Evolutionary conservation across 2,888 invertebrate species (phyloP), one percentile per base, ranked within the genome.

Genomic region (Drosophila suboccidentalis): DNA sequence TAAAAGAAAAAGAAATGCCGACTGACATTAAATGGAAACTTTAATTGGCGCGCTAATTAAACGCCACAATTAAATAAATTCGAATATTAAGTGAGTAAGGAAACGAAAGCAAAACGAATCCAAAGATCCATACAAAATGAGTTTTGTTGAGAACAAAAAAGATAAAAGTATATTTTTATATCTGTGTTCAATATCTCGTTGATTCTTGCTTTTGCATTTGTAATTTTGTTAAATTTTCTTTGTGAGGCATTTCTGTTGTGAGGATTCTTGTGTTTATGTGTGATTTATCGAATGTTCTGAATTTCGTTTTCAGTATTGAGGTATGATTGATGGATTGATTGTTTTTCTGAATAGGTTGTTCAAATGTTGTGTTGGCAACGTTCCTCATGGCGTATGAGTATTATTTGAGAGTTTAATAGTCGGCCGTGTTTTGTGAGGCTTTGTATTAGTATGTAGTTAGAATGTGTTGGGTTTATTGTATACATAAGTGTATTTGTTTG

Each of bases 211-310:
- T 73, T 81, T 75, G 61, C 71, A 70, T 74, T 72, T 69, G 61
- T 78, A 71, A 60, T 70, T 83, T 78, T 71, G 50, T 82, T 71
- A 39, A 73, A 71, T 71, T 72, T 66, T 71, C 71, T 61, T 65
- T 82, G 78, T 71, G 62, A 53, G 64, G 55, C 57, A 65, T 44
- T 62, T 19, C 39, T 73, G 57, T 46, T 59, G 66, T 78, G 38
- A 63, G 54, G 64, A 47, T 65, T 73, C 41, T 66, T 80, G 55
- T 61, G 67, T 73, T 62, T 51, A 49, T 64, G 82, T 84, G 72
- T 87, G 73, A 72, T 85, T 83, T 77, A 82, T 88, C 78, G 57
- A 83, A 86, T 86, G 82, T 54, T 77, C 65, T 73, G 83, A 63
- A 67, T 68, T 71, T 76, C 44, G 34, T 39, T 71, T 72, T 67